Evolutionary conservation across 2,797 vertebrate species (phyloP), one percentile per base, ranked within the genome.

Genomic region (Poecile montanus): DNA sequence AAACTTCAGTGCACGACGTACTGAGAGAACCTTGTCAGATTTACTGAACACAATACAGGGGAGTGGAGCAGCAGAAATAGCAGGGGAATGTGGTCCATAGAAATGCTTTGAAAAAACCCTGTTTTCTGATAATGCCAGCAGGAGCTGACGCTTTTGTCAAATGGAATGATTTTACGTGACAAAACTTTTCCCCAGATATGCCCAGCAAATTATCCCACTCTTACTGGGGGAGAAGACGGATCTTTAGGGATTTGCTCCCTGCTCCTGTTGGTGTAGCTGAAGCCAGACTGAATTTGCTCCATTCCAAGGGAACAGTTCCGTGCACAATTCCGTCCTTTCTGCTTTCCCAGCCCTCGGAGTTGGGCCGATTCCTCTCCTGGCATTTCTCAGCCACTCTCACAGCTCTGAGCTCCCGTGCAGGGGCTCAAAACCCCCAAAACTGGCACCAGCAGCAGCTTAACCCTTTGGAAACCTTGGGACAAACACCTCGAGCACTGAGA

Each of bases 1-100:
- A 88, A 94, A 94, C 83, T 79, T 91, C 91, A 93, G 51, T 30
- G 74, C 86, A 82, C 68, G 16, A 65, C 21, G 57, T 66, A 89
- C 79, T 47, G 73, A 58, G 54, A 74, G 84, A 92, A 62, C 45
- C 91, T 90, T 90, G 75, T 67, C 81, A 86, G 77, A 93, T 60
- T 60, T 8, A 40, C 48, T 27, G 75, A 86, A 23, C 11, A 82
- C 63, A 87, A 76, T 47, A 91, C 38, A 72, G 78, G 56, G 65
- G 91, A 81, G 73, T 8, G 30, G 36, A 71, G 66, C 36, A 60
- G 56, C 83, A 92, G 79, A 86, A 93, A 72, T 20, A 92, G 86
- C 53, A 45, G 6, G 48, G 61, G 45, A 94, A 92, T 5, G 42
- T 13, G 21, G 45, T 38, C 88, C 71, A 45, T 0, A 67, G 62